These are phyloP conservation scores for Danio albolineatus DNA, from an alignment of 2,797 vertebrate species.

Conservation along the genomic window DNA sequence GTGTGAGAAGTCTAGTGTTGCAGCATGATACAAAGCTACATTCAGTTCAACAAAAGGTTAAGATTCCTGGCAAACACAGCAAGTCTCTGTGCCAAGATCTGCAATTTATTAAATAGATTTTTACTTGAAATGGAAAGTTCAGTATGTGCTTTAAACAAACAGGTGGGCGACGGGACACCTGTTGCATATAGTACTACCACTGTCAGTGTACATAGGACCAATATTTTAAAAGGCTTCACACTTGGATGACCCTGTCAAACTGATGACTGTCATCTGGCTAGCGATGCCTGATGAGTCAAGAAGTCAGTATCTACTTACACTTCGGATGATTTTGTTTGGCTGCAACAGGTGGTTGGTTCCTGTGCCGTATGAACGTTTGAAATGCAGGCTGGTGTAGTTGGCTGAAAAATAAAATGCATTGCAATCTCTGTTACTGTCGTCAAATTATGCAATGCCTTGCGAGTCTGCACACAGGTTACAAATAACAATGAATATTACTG, in stretches of 20 bases:
- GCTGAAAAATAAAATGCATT: constrained; percentile 33
- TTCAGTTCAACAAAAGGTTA: constrained; percentile 61
- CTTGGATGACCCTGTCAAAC: constrained; percentile 39
- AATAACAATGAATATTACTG: neutral
- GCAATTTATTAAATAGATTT: constrained; percentile 46
- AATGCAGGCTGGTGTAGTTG: constrained; percentile 36
- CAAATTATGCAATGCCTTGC: neutral
- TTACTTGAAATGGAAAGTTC: constrained; percentile 12
- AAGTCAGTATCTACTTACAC: constrained; percentile 59
- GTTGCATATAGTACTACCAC: neutral
- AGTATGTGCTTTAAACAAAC: constrained; percentile 12
- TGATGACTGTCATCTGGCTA: constrained; percentile 35
- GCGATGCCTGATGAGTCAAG: constrained; percentile 45
- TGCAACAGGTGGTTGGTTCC: constrained; percentile 45
- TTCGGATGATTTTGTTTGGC: constrained; percentile 44
- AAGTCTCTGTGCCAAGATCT: constrained; percentile 40
- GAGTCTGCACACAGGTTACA: neutral
- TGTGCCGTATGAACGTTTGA: constrained; percentile 9
- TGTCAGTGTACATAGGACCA: neutral
- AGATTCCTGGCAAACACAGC: constrained; percentile 41
- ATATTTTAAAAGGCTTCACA: constrained; percentile 26
- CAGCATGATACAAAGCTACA: constrained; percentile 50
- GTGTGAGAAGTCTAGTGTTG: constrained; percentile 49
- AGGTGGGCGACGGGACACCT: constrained; percentile 12
- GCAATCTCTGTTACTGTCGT: neutral